A percentile compares a stretch with the other conserved stretches of the same genome.
phyloP scores from a whole-genome alignment of 2,888 invertebrate genomes.

The Mamestra brassicae region DNA sequence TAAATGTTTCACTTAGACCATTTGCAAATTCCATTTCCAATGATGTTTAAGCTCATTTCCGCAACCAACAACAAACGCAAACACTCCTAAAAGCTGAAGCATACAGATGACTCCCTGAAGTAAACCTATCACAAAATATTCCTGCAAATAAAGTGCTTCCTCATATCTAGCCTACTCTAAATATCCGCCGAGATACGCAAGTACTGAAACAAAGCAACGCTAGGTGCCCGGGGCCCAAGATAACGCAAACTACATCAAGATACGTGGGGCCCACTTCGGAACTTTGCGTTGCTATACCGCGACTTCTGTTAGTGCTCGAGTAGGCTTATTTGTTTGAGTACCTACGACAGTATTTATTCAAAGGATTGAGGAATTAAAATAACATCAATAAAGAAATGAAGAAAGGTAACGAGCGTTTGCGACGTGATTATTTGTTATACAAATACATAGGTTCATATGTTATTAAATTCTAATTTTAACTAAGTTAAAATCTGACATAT shows the following conservation, averaged over 20 bases:
- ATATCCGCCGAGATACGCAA: slow-evolving; percentile 51
- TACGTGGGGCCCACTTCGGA: slow-evolving; percentile 77
- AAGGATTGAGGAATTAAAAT: too few species aligned
- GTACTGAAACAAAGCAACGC: slow-evolving; percentile 73
- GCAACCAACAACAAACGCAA: not conserved
- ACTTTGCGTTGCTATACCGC: slow-evolving; percentile 69
- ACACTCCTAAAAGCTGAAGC: not conserved
- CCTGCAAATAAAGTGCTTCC: slow-evolving; percentile 23
- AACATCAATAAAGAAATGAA: too few species aligned
- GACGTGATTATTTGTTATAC: too few species aligned
- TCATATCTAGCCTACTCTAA: slow-evolving; percentile 50
- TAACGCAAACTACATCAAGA: slow-evolving; percentile 81
- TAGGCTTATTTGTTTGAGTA: slow-evolving; percentile 33
- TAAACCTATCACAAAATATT: slow-evolving; percentile 28
- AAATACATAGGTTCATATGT: too few species aligned
- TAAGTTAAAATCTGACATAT: too few species aligned
- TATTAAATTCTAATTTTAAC: too few species aligned
- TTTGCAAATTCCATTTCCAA: too few species aligned
- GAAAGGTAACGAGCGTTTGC: not conserved
- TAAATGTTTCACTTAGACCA: too few species aligned
- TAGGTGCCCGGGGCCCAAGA: slow-evolving; percentile 70
- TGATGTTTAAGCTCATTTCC: not conserved
- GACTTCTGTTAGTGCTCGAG: slow-evolving; percentile 22
- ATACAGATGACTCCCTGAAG: not conserved
- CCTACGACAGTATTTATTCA: not conserved